Percentiles rank a stretch among this genome's conserved stretches.
Conservation (phyloP, 2,113 vertebrate species). For the Acinonyx jubatus region DNA sequence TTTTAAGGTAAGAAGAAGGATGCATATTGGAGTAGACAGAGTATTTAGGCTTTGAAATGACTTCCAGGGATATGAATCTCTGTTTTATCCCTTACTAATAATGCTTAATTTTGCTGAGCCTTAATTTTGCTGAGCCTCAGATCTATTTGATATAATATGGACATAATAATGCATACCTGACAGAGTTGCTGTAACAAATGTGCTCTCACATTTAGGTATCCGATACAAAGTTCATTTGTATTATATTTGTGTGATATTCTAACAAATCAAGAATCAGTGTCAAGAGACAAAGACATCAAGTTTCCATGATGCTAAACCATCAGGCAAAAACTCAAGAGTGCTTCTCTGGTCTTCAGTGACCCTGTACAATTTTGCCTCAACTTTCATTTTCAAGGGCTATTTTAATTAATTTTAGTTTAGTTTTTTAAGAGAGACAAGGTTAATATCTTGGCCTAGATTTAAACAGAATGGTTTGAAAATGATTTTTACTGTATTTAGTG, state of each 20-base stretch:
- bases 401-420: slow-evolving; percentile 7
- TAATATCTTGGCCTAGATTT: background rate
- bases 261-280: background rate
- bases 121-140: background rate
- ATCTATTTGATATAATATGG: background rate
- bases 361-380: background rate
- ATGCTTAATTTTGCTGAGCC: background rate
- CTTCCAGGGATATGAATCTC: background rate
- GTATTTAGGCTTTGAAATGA: slow-evolving; percentile 29
- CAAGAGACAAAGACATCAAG: background rate
- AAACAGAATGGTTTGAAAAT: background rate
- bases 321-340: background rate
- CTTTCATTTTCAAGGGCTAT: background rate
- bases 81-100: slow-evolving; percentile 37
- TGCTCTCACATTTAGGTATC: background rate
- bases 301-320: background rate
- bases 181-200: background rate
- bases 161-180: background rate
- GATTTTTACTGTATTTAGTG: background rate
- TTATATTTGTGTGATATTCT: background rate
- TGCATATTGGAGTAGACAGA: background rate
- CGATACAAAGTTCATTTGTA: background rate
- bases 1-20: slow-evolving; percentile 8
- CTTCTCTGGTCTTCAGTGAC: background rate
- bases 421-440: background rate